Evolutionary conservation across 1,140 invertebrate genomes (phyloP), one percentile per base, ranked within the genome.

Genomic region (Rhyacophila brunnea): DNA sequence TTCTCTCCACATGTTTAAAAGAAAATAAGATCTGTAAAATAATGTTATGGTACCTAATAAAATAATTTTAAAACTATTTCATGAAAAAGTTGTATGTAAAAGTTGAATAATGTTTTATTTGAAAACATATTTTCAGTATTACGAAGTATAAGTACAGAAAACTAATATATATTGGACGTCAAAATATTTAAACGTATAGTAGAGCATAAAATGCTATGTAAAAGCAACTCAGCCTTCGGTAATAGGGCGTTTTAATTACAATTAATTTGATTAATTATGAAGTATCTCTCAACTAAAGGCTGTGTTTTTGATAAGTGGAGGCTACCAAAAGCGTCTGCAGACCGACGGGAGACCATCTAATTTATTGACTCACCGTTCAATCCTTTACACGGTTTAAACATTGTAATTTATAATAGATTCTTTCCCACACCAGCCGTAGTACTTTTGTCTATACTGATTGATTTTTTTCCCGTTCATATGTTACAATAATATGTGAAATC

Each of bases 241-340:
- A 53, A 38, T 47, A 47, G 28, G 28, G 43, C 44, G 55, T 38
- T 62, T 58, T 64, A 64, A 64, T 64, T 64, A 53, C 61, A 56
- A 46, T 64, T 64, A 59, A 64, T 64, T 64, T 64, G 61, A 64
- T 64, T 64, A 58, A 64, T 64, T 44, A 56, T 48, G 34, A 56
- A 56, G 48, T 18, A 18, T 52, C 49, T 59, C 57, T 51, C 43
- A 32, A 32, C 42, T 58, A 36, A 28, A 50, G 50, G 56, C 51
- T 50, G 45, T 51, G 32, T 52, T 45, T 49, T 56, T 53, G 61
- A 62, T 50, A 56, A 53, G 51, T 58, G 38, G 50, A 35, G 42
- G 53, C 57, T 58, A 54, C 55, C 55, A 36, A 45, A 62, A 62
- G 47, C 53, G 53, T 52, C 60, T 44, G 42, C 32, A 43, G 15